Evolutionary conservation across 2,113 vertebrate genomes (phyloP).

Genomic region (Axis porcinus): DNA sequence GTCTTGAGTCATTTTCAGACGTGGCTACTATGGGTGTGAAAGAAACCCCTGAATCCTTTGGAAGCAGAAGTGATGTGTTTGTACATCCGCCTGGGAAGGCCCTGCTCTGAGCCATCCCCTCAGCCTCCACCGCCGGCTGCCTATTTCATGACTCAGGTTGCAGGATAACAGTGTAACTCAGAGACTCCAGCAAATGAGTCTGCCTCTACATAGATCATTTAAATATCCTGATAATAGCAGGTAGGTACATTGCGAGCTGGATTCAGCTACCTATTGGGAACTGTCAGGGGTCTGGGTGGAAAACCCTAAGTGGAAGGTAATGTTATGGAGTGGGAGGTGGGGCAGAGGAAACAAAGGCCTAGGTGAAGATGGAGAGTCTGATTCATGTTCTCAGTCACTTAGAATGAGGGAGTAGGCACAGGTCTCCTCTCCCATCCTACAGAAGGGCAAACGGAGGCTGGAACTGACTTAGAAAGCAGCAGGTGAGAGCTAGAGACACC

Average conservation of each 20-base stretch:
- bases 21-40: not conserved
- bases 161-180: constrained; percentile 25
- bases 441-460: not conserved
- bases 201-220: constrained; percentile 5
- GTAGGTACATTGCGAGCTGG: not conserved
- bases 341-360: not conserved
- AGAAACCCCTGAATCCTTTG: not conserved
- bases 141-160: not conserved
- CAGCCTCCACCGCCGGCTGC: not conserved
- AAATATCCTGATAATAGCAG: constrained; percentile 42
- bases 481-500: not conserved
- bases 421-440: not conserved
- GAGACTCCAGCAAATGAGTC: not conserved
- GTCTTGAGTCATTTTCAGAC: not conserved
- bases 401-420: not conserved
- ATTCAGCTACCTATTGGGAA: constrained; percentile 44
- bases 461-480: not conserved
- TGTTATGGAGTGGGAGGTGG: not conserved
- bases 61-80: not conserved
- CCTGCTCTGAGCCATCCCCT: not conserved
- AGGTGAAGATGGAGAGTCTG: not conserved
- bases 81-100: not conserved
- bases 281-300: not conserved
- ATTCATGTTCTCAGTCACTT: not conserved
- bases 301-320: not conserved